Base-by-base conservation (phyloP, 1,140 invertebrate genomes). In the Centruroides vittatus region DNA sequence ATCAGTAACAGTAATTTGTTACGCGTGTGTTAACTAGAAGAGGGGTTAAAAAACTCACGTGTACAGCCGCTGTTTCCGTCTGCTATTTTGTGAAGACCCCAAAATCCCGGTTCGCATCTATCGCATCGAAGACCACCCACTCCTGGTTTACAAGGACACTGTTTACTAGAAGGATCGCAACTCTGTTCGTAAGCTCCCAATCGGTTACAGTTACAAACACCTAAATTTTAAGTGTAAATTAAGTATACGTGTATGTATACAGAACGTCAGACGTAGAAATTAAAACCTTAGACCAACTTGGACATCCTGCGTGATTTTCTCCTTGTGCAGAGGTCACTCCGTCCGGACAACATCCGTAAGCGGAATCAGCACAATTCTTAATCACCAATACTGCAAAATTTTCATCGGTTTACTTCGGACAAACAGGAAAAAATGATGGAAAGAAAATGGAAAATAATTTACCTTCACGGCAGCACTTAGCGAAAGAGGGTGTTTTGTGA, bases 91-190 rank as follows among this genome's bases (percentile, higher is more conserved):
- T 87, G 85, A 61, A 95, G 75, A 4, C 90, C 90, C 90, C 90
- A 92, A 71, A 85, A 91, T 36, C 88, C 88, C 11, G 88, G 60
- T 51, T 65, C 63, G 11, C 62, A 65, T 11, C 62, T 11, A 72
- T 94, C 86, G 76, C 93, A 96, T 70, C 88, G 85, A 12, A 82
- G 74, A 9, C 90, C 91, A 11, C 89, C 89, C 8, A 94, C 90
- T 7, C 89, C 90, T 5, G 86, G 86, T 65, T 84, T 82, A 71
- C 91, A 94, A 12, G 81, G 76, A 75, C 88, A 96, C 73, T 91
- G 85, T 50, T 82, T 82, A 35, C 81, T 84, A 63, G 82, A 79
- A 0, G 83, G 81, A 70, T 93, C 85, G 76, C 92, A 95, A 55
- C 79, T 82, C 56, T 82, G 73, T 11, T 73, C 73, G 52, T 78